Evolutionary conservation across 2,113 vertebrate species (phyloP).

Genomic region (Tympanuchus pallidicinctus): DNA sequence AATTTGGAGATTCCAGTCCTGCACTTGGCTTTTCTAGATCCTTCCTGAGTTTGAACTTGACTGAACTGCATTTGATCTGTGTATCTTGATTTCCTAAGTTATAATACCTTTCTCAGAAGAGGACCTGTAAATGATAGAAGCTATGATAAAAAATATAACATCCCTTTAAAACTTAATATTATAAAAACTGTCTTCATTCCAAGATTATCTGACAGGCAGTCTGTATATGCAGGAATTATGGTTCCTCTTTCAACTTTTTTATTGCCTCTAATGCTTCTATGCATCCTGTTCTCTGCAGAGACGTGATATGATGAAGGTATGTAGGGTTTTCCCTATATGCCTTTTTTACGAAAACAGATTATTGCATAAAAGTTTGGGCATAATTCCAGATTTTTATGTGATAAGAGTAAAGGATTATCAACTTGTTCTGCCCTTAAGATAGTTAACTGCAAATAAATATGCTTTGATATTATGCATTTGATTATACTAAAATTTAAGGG

Average conservation of each 20-base stretch:
- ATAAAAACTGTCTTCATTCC: background rate
- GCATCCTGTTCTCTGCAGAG: background rate
- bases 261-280: background rate
- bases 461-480: background rate
- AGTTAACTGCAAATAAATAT: background rate
- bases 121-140: background rate
- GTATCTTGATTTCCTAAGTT: background rate
- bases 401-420: background rate
- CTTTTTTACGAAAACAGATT: background rate
- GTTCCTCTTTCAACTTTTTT: background rate
- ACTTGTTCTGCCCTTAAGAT: background rate
- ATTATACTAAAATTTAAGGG: background rate
- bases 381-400: background rate
- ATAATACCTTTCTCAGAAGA: background rate
- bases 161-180: background rate
- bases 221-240: background rate
- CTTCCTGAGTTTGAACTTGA: background rate
- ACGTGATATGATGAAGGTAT: accelerated
- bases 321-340: background rate
- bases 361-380: background rate
- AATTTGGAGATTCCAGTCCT: background rate
- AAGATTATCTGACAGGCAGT: accelerated
- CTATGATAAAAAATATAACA: background rate
- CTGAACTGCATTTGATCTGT: background rate
- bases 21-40: background rate